phyloP scores from a whole-genome alignment of 2,797 vertebrate species.

The Sebastiscus albofasciatus region DNA sequence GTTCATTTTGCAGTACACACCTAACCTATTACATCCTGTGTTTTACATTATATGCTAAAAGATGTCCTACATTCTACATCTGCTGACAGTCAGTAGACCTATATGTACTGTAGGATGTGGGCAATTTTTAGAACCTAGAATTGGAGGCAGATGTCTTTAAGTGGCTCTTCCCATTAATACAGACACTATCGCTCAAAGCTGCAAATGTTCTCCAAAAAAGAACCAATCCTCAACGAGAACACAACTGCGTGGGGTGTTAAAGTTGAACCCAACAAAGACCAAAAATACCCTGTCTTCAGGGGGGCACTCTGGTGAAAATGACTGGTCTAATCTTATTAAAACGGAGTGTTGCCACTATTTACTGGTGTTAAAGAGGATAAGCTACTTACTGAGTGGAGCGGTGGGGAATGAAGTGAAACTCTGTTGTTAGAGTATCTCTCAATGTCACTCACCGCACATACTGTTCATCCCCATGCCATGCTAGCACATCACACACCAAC shows the following conservation, averaged over 20 bases:
- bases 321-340: slow-evolving; percentile 61
- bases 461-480: slow-evolving; percentile 33
- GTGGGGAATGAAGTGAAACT: slow-evolving; percentile 42
- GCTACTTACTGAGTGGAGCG: slow-evolving; percentile 38
- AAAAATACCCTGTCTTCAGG: slow-evolving; percentile 42
- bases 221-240: slow-evolving; percentile 31
- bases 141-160: slow-evolving; percentile 10
- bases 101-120: background rate
- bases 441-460: slow-evolving; percentile 46
- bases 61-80: background rate
- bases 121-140: background rate
- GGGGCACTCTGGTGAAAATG: slow-evolving; percentile 54
- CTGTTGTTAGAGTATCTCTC: slow-evolving; percentile 37
- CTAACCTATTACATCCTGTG: background rate
- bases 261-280: slow-evolving; percentile 4
- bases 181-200: slow-evolving; percentile 4
- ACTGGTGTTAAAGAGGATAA: slow-evolving; percentile 66
- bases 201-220: slow-evolving; percentile 13
- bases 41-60: background rate
- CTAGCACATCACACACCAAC: slow-evolving; percentile 28
- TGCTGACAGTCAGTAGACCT: background rate
- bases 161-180: background rate
- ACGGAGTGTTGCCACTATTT: slow-evolving; percentile 48
- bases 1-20: background rate
- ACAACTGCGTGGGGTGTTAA: slow-evolving; percentile 34